Percentiles rank a stretch among this genome's conserved stretches.
These are phyloP conservation scores for Seriola rivoliana DNA, from an alignment of 2,113 vertebrate genomes.

Conservation along the genomic window DNA sequence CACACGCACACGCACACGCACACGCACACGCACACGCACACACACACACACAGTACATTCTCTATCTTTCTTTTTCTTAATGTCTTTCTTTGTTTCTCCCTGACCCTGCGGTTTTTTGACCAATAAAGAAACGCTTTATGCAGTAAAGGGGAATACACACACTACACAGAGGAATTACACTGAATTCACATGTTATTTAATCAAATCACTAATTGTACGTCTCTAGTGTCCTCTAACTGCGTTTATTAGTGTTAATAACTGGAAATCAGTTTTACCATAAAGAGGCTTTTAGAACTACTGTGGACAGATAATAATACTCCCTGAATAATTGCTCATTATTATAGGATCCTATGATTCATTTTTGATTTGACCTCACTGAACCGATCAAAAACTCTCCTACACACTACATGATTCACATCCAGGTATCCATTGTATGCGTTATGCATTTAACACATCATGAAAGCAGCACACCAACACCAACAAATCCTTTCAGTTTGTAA, in stretches of 20 bases:
- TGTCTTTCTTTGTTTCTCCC: slow-evolving; percentile 18
- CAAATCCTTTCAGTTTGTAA: too few relatives aligned
- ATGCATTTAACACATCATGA: background rate
- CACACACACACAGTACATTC: background rate
- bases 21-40: slow-evolving; percentile 20
- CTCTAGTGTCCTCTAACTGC: background rate
- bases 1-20: slow-evolving; percentile 12
- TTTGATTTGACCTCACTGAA: background rate
- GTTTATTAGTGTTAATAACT: slow-evolving; percentile 28
- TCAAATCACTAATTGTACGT: slow-evolving; percentile 7
- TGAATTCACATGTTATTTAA: slow-evolving; percentile 4
- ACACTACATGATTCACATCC: background rate
- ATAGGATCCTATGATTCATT: background rate
- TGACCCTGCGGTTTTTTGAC: slow-evolving; percentile 30
- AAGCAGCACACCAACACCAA: background rate
- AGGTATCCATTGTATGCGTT: background rate
- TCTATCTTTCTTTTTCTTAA: background rate
- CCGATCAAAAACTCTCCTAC: background rate
- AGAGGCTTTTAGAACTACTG: background rate
- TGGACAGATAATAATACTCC: background rate
- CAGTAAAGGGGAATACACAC: background rate
- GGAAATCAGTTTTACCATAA: background rate
- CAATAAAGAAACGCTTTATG: slow-evolving; percentile 1
- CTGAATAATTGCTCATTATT: background rate
- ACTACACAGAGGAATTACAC: background rate